Percentiles rank a stretch among this genome's conserved stretches.
phyloP scores from a whole-genome alignment of 2,888 invertebrate genomes.

The Chrysomela aeneicollis region DNA sequence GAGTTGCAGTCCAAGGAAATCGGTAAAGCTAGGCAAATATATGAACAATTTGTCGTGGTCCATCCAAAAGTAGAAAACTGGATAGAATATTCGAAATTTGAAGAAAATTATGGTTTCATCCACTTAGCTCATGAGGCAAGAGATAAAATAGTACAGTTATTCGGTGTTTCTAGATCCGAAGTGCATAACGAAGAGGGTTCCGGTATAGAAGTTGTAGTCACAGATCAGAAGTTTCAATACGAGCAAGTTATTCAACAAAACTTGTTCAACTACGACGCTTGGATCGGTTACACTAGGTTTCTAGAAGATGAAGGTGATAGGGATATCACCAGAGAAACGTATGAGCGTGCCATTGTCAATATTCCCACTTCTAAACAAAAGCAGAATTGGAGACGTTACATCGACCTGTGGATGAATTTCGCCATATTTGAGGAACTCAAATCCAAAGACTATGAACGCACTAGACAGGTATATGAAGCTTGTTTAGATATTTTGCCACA shows the following conservation, averaged over 20 bases:
- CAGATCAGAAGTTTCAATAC: slow-evolving; percentile 96
- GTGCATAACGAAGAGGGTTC: slow-evolving; percentile 95
- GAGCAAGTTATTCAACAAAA: slow-evolving; percentile 95
- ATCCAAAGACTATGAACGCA: slow-evolving; percentile 85
- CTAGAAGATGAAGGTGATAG: slow-evolving; percentile 88
- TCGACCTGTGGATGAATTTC: slow-evolving; percentile 99
- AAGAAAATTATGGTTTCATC: slow-evolving; percentile 93
- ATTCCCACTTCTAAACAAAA: slow-evolving; percentile 96
- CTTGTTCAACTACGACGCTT: slow-evolving; percentile 98
- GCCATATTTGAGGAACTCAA: slow-evolving; percentile 96
- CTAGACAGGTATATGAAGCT: slow-evolving; percentile 77
- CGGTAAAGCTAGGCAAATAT: slow-evolving; percentile 90
- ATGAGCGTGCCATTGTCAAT: slow-evolving; percentile 97
- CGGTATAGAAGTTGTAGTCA: slow-evolving; percentile 91
- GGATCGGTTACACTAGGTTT: slow-evolving; percentile 97
- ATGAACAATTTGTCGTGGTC: slow-evolving; percentile 95
- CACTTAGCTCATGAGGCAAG: slow-evolving; percentile 88
- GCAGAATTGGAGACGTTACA: slow-evolving; percentile 95
- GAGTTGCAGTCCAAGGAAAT: slow-evolving; percentile 96
- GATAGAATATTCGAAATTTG: slow-evolving; percentile 98
- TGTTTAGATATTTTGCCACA: slow-evolving; percentile 97
- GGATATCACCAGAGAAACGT: slow-evolving; percentile 90
- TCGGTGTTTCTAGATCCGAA: slow-evolving; percentile 95
- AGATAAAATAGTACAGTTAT: slow-evolving; percentile 96
- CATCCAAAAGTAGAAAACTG: slow-evolving; percentile 98